Base-by-base conservation (phyloP, 1,140 invertebrate genomes). In the Vollenhovia emeryi region DNA sequence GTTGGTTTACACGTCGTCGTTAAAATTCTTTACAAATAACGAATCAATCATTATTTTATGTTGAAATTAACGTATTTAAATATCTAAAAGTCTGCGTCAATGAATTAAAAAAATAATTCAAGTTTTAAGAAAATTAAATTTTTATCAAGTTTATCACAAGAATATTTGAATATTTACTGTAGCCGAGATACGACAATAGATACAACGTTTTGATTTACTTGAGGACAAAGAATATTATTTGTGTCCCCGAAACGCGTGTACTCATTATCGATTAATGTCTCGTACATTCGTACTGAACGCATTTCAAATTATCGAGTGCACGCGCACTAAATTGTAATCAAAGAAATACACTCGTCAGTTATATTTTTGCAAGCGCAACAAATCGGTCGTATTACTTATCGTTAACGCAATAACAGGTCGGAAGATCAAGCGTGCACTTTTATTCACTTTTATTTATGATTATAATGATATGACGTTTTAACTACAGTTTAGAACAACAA, bases 401-500 rank as follows among this genome's bases (percentile, higher is more conserved):
- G n/a, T 62, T 62, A 36, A 21, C 33, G 9, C 33, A n/a, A 62
- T 62, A 62, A 21, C 8, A 21, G 15, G 33, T 62, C 33, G 8
- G 18, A 36, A 62, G 27, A 62, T 33, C 33, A 11, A 62, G n/a
- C 2, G n/a, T 52, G 8, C 5, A 21, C 7, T 36, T 36, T 36
- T 62, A 36, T 62, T 62, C 18, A 62, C 36, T n/a, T n/a, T n/a
- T 36, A 62, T 62, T 62, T 62, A 59, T 59, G 9, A 62, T 62
- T 62, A 36, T 18, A 36, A 15, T 9, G n/a, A 8, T 36, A 4
- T 36, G 3, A 6, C 33, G 33, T 62, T 62, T 33, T 62, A 21
- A 36, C 36, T 33, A 8, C 21, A 13, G 11, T 11, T 62, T 9
- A 62, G 3, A 33, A 36, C 3, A 36, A 33, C 9, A 36, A 15